Conservation (phyloP, 1,140 invertebrate species). For the Apolygus lucorum region DNA sequence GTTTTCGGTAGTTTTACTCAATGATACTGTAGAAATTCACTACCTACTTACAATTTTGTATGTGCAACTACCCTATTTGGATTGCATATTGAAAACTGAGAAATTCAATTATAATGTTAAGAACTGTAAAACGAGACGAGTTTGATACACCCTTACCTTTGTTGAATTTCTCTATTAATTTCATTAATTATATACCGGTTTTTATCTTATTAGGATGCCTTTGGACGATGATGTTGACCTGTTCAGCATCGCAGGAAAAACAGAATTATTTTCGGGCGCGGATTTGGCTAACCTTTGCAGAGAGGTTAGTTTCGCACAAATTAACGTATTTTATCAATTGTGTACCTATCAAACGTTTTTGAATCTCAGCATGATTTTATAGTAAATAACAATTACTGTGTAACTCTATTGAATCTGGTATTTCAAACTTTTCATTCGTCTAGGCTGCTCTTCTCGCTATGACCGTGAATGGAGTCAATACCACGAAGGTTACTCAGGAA, state of each 20-base stretch:
- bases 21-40: too few relatives aligned
- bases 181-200: too few relatives aligned
- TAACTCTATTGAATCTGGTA: too few relatives aligned
- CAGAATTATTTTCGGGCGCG: constrained; percentile 65
- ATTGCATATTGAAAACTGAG: too few relatives aligned
- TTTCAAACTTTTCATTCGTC: constrained; percentile 26
- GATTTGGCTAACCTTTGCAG: constrained; percentile 63
- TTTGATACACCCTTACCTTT: too few relatives aligned
- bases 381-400: constrained; percentile 10
- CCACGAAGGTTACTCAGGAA: constrained; percentile 38
- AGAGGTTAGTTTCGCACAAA: constrained; percentile 44
- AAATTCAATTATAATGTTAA: too few relatives aligned
- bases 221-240: constrained; percentile 50
- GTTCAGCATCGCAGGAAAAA: constrained; percentile 47
- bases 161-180: too few relatives aligned
- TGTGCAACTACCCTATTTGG: too few relatives aligned
- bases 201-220: constrained; percentile 48
- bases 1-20: too few relatives aligned
- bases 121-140: too few relatives aligned
- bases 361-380: constrained; percentile 6
- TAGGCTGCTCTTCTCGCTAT: constrained; percentile 57
- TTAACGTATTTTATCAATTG: background rate
- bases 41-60: too few relatives aligned
- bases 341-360: background rate
- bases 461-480: constrained; percentile 46